Evolutionary conservation across 2,888 invertebrate species (phyloP), one percentile per base, ranked within the genome.

Genomic region (Agonopterix alstromeriana): DNA sequence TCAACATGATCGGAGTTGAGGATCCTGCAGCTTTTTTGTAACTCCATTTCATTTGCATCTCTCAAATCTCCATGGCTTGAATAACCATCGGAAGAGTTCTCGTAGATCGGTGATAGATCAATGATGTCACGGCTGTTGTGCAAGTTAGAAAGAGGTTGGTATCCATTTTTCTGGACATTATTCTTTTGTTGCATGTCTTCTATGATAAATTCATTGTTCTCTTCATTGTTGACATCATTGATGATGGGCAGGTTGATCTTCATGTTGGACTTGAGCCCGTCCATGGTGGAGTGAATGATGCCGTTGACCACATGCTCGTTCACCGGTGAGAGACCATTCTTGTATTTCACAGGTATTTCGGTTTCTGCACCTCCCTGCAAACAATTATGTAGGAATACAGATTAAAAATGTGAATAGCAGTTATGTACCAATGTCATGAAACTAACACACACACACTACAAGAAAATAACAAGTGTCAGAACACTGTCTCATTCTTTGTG

Each of bases 201-300:
- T 42, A 64, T 68, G 1, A 55, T 55, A 27, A 27, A 27, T 40
- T 85, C 81, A 64, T 78, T 83, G 0, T 68, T 58, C 43, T 90
- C 90, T 67, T 90, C 90, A 56, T 91, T 86, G 60, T 89, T 88
- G 45, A 84, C 88, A 56, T 88, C 86, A 65, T 75, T 84, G 46
- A 89, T 86, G 43, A 84, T 81, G 10, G 88, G 84, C 0, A 89
- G 67, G 55, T 88, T 83, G 17, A 88, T 89, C 67, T 84, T 86
- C 78, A 88, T 79, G 53, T 83, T 86, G 5, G 84, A 82, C 60
- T 89, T 89, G 3, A 89, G 61, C 1, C 81, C 86, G 57, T 89
- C 89, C 76, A 85, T 82, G 10, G 88, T 82, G 11, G 85, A 77
- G 54, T 84, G 82, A 47, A 84, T 82, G 45, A 81, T 81, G n/a